Evolutionary conservation across 2,113 vertebrate genomes (phyloP).

Genomic region (Nymphicus hollandicus): DNA sequence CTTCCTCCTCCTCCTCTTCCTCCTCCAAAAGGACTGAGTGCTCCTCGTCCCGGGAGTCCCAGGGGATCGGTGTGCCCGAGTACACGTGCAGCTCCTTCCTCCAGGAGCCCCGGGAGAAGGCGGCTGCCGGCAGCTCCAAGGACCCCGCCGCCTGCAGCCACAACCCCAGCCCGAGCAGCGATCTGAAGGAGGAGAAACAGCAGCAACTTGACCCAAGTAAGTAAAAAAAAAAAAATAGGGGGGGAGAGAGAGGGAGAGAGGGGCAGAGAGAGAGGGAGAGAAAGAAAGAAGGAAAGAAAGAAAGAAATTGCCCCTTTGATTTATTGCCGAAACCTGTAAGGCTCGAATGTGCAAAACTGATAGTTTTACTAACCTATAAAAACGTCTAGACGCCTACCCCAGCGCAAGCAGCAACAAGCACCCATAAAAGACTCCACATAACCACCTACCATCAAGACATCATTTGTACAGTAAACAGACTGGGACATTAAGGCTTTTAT

Average conservation of each 20-base stretch:
- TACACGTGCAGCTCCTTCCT: slow-evolving; percentile 81
- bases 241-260: slow-evolving; percentile 31
- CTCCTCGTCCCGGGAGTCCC: slow-evolving; percentile 78
- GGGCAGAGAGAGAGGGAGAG: background rate
- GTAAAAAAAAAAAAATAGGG: slow-evolving; percentile 64
- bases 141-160: slow-evolving; percentile 80
- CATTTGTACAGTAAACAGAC: slow-evolving; percentile 79
- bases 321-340: slow-evolving; percentile 94
- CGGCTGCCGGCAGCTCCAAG: slow-evolving; percentile 72
- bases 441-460: slow-evolving; percentile 79
- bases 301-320: slow-evolving; percentile 90
- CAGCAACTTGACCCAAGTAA: slow-evolving; percentile 99
- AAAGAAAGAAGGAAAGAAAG: background rate
- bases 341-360: slow-evolving; percentile 95
- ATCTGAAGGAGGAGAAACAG: slow-evolving; percentile 92
- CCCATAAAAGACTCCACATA: slow-evolving; percentile 82
- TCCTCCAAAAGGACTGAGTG: slow-evolving; percentile 85
- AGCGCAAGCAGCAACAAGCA: slow-evolving; percentile 82
- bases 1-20: slow-evolving; percentile 71
- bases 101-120: slow-evolving; percentile 82
- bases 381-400: slow-evolving; percentile 91
- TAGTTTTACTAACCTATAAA: slow-evolving; percentile 99
- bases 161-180: slow-evolving; percentile 83
- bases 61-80: slow-evolving; percentile 79
- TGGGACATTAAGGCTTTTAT: slow-evolving; percentile 76